Conservation (phyloP, 2,797 vertebrate genomes). For the Acanthurus leucopareius region DNA sequence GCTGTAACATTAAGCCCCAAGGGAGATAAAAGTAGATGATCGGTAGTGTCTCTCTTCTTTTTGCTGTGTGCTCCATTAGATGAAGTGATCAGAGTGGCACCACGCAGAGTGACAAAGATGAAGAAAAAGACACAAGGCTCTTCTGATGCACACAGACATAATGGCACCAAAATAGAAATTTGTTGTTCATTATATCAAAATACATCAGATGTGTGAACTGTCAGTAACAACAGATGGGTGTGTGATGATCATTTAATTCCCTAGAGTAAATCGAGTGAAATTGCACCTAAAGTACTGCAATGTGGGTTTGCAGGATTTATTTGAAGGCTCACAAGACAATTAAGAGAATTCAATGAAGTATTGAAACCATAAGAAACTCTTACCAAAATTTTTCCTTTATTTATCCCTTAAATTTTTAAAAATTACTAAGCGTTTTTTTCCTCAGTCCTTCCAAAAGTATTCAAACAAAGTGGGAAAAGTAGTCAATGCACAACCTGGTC, state of each 20-base stretch:
- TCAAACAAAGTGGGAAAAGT: not conserved
- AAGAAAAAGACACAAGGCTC: slow-evolving; percentile 26
- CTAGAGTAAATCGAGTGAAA: not conserved
- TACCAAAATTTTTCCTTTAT: not conserved
- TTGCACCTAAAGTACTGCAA: not conserved
- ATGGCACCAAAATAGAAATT: slow-evolving; percentile 11
- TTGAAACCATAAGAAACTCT: not conserved
- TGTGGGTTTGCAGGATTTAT: not conserved
- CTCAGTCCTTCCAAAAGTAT: not conserved
- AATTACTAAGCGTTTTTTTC: not conserved
- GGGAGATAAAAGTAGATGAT: slow-evolving; percentile 53
- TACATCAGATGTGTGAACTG: slow-evolving; percentile 1
- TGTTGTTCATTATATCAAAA: slow-evolving; percentile 15
- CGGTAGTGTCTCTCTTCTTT: slow-evolving; percentile 22
- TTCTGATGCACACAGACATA: slow-evolving; percentile 31
- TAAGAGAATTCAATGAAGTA: not conserved
- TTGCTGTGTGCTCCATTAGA: slow-evolving; percentile 51
- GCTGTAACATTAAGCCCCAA: slow-evolving; percentile 20
- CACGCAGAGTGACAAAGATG: slow-evolving; percentile 40
- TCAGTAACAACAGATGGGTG: not conserved
- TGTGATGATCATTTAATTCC: too few species aligned
- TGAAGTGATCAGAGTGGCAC: slow-evolving; percentile 54
- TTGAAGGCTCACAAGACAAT: not conserved
- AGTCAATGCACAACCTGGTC: not conserved
- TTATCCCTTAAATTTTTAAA: not conserved